These are phyloP conservation scores for Tachuris rubrigastra DNA, from an alignment of 2,113 vertebrate species.

Conservation along the genomic window DNA sequence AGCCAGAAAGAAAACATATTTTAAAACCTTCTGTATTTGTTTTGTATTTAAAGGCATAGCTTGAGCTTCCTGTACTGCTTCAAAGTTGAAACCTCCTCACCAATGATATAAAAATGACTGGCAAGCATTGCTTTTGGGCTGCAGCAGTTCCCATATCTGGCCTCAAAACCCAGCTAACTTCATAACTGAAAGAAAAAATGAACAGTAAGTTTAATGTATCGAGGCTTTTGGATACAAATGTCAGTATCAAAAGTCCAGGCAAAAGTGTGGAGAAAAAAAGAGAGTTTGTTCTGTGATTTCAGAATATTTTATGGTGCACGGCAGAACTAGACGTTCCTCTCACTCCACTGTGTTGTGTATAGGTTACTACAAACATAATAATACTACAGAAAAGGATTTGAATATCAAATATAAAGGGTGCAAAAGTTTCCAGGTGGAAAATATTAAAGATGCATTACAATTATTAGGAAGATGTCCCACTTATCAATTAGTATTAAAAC, in stretches of 20 bases:
- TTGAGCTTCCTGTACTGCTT: not conserved
- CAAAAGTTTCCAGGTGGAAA: not conserved
- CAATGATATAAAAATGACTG: not conserved
- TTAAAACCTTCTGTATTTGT: not conserved
- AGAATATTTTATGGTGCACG: not conserved
- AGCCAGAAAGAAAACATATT: slow-evolving; percentile 4
- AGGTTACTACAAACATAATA: not conserved
- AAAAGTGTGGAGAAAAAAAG: not conserved
- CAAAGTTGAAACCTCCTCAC: not conserved
- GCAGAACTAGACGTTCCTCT: not conserved
- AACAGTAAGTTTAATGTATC: not conserved
- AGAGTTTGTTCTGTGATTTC: not conserved
- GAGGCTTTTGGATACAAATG: not conserved
- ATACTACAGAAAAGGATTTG: not conserved
- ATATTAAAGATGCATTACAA: not conserved
- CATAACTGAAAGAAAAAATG: not conserved
- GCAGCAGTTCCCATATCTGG: not conserved
- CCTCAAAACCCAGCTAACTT: not conserved
- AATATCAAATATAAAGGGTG: not conserved
- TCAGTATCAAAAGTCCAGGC: not conserved
- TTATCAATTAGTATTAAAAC: not conserved
- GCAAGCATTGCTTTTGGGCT: not conserved
- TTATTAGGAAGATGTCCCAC: not conserved
- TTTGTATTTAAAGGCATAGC: not conserved
- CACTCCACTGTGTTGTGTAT: not conserved